Conservation (phyloP, 2,113 vertebrate genomes). For the Agapornis roseicollis region DNA sequence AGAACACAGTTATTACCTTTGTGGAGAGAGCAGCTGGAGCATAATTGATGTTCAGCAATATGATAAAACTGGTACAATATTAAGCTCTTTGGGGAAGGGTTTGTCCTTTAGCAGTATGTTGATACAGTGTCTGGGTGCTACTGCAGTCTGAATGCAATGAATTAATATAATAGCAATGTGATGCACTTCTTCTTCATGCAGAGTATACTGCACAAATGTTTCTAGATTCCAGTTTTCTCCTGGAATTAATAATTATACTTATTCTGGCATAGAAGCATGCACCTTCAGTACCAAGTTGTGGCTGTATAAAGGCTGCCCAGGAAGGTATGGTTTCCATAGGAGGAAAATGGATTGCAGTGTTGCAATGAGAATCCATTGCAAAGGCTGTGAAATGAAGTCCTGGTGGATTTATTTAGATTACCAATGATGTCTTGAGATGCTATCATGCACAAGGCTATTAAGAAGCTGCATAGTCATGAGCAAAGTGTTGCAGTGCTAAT, state of each 20-base stretch:
- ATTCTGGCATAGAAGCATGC: accelerated
- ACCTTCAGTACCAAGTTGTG: background rate
- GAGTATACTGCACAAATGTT: background rate
- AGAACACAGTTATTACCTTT: background rate
- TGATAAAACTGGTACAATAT: background rate
- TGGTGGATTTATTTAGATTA: background rate
- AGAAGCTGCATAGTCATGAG: background rate
- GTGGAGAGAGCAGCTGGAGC: slow-evolving; percentile 7
- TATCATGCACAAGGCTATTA: accelerated
- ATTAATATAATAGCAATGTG: slow-evolving; percentile 13
- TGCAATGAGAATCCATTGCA: background rate
- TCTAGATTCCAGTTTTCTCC: background rate
- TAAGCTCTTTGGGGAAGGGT: slow-evolving; percentile 24
- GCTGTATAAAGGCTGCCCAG: background rate
- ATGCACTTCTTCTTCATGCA: background rate
- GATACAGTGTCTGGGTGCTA: slow-evolving; percentile 34
- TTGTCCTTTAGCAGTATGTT: slow-evolving; percentile 46
- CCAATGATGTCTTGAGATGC: background rate
- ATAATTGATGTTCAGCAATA: background rate
- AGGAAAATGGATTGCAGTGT: background rate
- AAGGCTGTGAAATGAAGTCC: background rate
- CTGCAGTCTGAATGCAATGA: background rate
- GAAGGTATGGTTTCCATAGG: background rate
- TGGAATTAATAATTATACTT: background rate
- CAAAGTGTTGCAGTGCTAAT: background rate